Evolutionary conservation across 2,888 invertebrate genomes (phyloP), one percentile per base, ranked within the genome.

Genomic region (Tetragonisca angustula): DNA sequence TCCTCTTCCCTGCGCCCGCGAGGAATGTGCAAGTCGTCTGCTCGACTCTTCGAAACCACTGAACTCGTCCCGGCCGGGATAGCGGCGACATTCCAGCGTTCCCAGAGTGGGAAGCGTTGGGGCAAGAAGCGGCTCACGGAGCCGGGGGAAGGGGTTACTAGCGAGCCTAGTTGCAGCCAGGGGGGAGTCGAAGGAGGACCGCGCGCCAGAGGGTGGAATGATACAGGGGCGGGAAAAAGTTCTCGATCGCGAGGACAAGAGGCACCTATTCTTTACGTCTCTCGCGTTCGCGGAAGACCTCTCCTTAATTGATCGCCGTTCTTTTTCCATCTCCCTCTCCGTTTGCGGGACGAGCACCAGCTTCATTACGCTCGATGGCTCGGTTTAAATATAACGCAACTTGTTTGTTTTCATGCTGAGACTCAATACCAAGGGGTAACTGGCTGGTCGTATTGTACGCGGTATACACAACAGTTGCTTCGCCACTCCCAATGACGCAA

Each of bases 11-110:
- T 24, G 54, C 61, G 61, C 24, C 70, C 64, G 69, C 79, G 54
- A 59, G 27, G 81, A 72, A 71, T 76, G 73, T 62, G 75, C 80
- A 49, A 62, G 65, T 85, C 84, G 77, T 88, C 87, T 88, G 85
- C 83, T 86, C 86, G 87, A 90, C 90, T 92, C 89, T 88, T 91
- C 89, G 89, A 90, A 90, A 92, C 91, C 89, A 91, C 88, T 90
- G 91, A 91, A 91, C 91, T 85, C 90, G 90, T 89, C 74, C 86
- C 87, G 85, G 84, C 85, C 84, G 85, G 90, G 88, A 89, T 90
- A 84, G 79, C 70, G 78, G 71, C 78, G 81, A 85, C 83, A 89
- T 89, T 88, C 84, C 87, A 84, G 75, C 78, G 83, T 69, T 78
- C 74, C 77, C 79, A 87, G 87, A 64, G 86, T 78, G 86, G 79